phyloP scores from a whole-genome alignment of 2,888 invertebrate genomes.

The Cordylochernes scorpioides region DNA sequence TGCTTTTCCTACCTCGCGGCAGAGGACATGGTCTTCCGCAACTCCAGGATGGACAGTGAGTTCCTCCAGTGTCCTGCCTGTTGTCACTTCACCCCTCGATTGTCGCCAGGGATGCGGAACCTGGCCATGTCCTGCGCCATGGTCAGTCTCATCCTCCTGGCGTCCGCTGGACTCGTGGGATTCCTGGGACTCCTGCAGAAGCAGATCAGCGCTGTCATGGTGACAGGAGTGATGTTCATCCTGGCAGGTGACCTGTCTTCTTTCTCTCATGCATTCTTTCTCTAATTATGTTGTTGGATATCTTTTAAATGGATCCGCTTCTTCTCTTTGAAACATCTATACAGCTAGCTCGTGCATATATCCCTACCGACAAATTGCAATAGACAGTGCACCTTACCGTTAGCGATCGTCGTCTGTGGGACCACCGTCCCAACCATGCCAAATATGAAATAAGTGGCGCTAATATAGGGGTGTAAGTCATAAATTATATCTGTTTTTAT shows the following conservation, averaged over 20 bases:
- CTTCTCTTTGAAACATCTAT: no score
- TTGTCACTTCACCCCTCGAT: neutral
- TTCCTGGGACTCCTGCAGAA: slow-evolving; percentile 63
- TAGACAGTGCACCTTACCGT: no score
- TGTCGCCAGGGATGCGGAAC: slow-evolving; percentile 61
- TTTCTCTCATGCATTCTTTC: no score
- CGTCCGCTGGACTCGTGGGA: slow-evolving; percentile 60
- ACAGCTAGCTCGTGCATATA: no score
- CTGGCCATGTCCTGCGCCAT: slow-evolving; percentile 76
- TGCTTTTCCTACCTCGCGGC: slow-evolving; percentile 9
- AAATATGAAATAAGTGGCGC: no score
- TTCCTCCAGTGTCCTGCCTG: neutral
- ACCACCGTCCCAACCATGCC: no score
- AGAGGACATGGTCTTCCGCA: slow-evolving; percentile 7
- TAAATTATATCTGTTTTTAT: no score
- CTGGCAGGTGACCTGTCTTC: slow-evolving; percentile 45
- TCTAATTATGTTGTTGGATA: no score
- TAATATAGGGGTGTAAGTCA: no score
- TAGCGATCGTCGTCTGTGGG: no score
- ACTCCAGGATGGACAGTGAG: slow-evolving; percentile 10
- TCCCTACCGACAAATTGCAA: no score
- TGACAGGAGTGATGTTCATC: slow-evolving; percentile 79
- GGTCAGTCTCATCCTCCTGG: slow-evolving; percentile 63
- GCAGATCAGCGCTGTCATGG: slow-evolving; percentile 72
- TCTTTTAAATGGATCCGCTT: no score